Base-by-base conservation (phyloP, 2,888 invertebrate genomes). In the Agelastica alni region DNA sequence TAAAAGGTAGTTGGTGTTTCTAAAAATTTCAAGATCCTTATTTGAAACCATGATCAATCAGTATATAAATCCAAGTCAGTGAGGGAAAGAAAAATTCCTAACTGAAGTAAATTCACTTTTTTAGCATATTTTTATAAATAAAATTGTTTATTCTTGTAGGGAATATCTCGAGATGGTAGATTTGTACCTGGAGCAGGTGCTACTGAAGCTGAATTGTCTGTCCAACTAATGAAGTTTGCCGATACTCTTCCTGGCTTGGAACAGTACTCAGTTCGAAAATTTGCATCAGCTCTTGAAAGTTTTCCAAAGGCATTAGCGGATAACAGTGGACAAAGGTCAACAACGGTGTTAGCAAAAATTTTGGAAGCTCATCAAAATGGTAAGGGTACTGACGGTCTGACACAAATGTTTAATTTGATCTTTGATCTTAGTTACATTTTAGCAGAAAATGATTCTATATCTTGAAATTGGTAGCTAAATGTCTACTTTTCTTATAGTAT, bases 241-340 rank as follows among this genome's bases (percentile, higher is more conserved):
- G 93, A 96, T 70, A 93, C 93, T 4, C 81, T 94, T 51, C 93
- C 96, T 1, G 98, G 98, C 1, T 79, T 99, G 55, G 96, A 97
- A 71, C 98, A 99, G 73, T 99, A 99, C 77, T 93, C 98, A 7
- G 92, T 97, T 9, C 85, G 95, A 63, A 96, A 95, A 77, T 99
- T 96, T 76, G 91, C 91, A 6, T 80, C 84, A 0, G 93, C 97
- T 2, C 79, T 99, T 9, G 96, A 98, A 78, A 83, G 84, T 42
- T 88, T 99, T 67, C 94, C 97, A 0, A 92, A 93, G 75, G 89
- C 93, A 1, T 79, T 99, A 51, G 93, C 97, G 1, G 96, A 98
- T 63, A 99, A 98, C 75, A 89, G 93, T 37, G 99, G 99, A 16
- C 84, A 90, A 22, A 91, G 91, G 76, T 87, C 90, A 7, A 93